A percentile compares a stretch with the other conserved stretches of the same genome.
These are phyloP conservation scores for Labeo calbasu DNA, from an alignment of 2,797 vertebrate genomes.

Conservation along the genomic window DNA sequence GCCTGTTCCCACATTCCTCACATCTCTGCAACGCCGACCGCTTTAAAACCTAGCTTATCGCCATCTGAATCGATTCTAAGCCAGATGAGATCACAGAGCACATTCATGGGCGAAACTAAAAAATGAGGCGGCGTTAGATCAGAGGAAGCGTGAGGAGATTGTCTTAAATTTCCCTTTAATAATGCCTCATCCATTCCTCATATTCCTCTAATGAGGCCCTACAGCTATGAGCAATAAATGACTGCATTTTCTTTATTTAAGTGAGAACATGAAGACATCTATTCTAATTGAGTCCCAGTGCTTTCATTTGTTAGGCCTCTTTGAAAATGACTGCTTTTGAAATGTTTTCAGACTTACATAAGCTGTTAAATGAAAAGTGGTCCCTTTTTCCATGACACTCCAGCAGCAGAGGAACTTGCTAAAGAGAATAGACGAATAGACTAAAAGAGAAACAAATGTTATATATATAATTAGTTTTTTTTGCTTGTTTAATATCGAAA, in stretches of 20 bases:
- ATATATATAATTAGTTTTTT: background rate
- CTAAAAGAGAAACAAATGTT: slow-evolving; percentile 22
- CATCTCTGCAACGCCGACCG: background rate
- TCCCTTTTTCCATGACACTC: slow-evolving; percentile 67
- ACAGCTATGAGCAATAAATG: slow-evolving; percentile 22
- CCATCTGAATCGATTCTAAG: slow-evolving; percentile 21
- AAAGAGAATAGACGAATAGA: background rate
- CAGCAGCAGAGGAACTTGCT: slow-evolving; percentile 50
- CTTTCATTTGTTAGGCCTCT: slow-evolving; percentile 18
- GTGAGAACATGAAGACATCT: background rate
- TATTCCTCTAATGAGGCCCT: slow-evolving; percentile 48
- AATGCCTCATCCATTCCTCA: slow-evolving; percentile 22
- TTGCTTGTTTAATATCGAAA: background rate
- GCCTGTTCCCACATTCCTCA: slow-evolving; percentile 52
- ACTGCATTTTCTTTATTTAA: slow-evolving; percentile 31
- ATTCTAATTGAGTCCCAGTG: slow-evolving; percentile 1
- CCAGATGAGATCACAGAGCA: slow-evolving; percentile 28
- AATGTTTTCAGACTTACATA: slow-evolving; percentile 68
- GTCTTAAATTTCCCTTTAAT: slow-evolving; percentile 43
- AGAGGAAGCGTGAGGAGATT: slow-evolving; percentile 31
- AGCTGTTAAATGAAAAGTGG: slow-evolving; percentile 61
- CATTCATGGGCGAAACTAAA: slow-evolving; percentile 33
- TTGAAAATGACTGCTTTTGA: slow-evolving; percentile 18
- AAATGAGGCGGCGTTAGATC: slow-evolving; percentile 26
- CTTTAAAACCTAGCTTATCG: slow-evolving; percentile 4